phyloP scores from a whole-genome alignment of 2,888 invertebrate species.

The Lasioglossum malachurum region DNA sequence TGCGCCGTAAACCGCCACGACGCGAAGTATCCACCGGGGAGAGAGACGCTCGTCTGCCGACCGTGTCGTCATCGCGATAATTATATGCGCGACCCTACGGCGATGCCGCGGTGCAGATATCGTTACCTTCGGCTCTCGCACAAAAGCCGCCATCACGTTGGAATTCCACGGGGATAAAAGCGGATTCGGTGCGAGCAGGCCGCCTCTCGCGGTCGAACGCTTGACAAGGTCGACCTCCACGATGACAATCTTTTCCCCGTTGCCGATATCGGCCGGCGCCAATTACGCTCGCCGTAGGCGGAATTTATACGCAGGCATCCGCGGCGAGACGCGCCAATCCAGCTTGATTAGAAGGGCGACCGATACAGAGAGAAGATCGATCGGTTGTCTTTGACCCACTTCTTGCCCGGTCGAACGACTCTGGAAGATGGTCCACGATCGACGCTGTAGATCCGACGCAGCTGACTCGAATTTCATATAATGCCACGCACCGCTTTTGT shows the following conservation, averaged over 20 bases:
- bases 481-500: background rate
- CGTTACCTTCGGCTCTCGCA: constrained; percentile 49
- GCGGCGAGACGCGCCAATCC: constrained; percentile 34
- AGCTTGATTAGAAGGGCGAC: constrained; percentile 54
- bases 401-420: constrained; percentile 35
- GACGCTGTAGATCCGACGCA: background rate
- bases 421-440: background rate
- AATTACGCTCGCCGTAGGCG: constrained; percentile 66
- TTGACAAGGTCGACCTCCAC: constrained; percentile 69
- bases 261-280: constrained; percentile 63
- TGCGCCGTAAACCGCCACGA: constrained; percentile 5
- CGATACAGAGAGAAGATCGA: constrained; percentile 56
- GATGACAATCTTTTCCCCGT: constrained; percentile 68
- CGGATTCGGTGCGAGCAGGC: constrained; percentile 39
- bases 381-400: constrained; percentile 64
- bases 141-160: constrained; percentile 28
- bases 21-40: constrained; percentile 25
- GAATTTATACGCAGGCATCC: constrained; percentile 68
- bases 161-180: constrained; percentile 49
- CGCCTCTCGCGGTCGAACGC: constrained; percentile 11
- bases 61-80: constrained; percentile 66
- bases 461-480: background rate
- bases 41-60: constrained; percentile 29
- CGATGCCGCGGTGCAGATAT: constrained; percentile 63
- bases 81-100: constrained; percentile 59